Evolutionary conservation across 2,797 vertebrate species (phyloP).

Genomic region (Enteromius treurensis): DNA sequence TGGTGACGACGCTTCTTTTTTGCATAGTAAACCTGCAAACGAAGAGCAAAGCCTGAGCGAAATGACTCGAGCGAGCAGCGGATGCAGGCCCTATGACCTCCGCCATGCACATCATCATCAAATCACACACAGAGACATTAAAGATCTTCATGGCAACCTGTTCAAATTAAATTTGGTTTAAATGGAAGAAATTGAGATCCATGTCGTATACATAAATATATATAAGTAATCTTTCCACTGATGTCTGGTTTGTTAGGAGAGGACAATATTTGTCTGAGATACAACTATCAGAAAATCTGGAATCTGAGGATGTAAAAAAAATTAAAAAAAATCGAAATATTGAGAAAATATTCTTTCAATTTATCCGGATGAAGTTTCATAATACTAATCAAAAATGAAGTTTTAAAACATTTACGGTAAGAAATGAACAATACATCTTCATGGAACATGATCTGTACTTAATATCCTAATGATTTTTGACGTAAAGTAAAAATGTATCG

Average conservation of each 20-base stretch:
- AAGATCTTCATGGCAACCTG: no score
- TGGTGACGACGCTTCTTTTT: slow-evolving; percentile 99
- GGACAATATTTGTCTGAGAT: background rate
- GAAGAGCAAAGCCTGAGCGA: background rate
- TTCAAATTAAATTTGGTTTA: no score
- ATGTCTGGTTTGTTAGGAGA: background rate
- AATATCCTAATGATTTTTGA: background rate
- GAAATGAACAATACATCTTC: background rate
- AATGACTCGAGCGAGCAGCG: background rate
- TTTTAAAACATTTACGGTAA: background rate
- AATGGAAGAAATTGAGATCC: background rate
- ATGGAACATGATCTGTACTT: background rate
- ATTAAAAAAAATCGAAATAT: background rate
- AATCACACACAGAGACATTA: no score
- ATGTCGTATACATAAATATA: no score
- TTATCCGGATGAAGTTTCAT: background rate
- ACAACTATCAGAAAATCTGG: background rate
- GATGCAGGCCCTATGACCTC: no score
- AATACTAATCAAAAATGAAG: background rate
- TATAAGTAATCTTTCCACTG: background rate
- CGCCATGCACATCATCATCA: background rate
- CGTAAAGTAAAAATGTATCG: background rate
- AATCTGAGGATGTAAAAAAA: background rate
- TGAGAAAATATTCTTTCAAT: background rate
- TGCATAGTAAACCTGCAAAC: slow-evolving; percentile 98